Conservation (phyloP, 2,797 vertebrate species). For the Notolabrus celidotus region DNA sequence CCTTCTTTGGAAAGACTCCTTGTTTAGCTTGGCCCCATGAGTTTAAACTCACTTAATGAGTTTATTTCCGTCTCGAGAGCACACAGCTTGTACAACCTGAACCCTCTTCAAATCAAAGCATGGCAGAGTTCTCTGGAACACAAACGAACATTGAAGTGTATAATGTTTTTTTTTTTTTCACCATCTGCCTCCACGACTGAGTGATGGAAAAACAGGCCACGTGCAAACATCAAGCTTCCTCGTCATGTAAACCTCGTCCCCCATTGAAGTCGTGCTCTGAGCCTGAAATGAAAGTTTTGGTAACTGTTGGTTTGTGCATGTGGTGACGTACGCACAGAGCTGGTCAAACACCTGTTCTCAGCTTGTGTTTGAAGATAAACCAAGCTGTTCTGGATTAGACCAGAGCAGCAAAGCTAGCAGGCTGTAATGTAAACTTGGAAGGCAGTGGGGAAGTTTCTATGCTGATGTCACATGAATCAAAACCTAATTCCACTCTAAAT, state of each 20-base stretch:
- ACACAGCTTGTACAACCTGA: conserved; percentile 43
- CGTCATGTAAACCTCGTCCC: conserved; percentile 64
- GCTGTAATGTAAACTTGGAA: no score
- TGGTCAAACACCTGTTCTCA: neutral
- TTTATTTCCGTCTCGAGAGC: conserved; percentile 51
- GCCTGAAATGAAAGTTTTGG: conserved; percentile 22
- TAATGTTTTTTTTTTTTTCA: neutral
- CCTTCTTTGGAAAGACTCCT: conserved; percentile 14
- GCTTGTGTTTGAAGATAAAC: neutral
- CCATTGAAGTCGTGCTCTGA: conserved; percentile 29
- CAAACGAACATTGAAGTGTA: neutral
- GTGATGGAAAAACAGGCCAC: conserved; percentile 43
- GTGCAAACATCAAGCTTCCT: conserved; percentile 60
- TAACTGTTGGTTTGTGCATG: conserved; percentile 9
- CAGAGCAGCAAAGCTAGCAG: no score
- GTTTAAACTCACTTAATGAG: conserved; percentile 45
- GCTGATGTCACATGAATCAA: no score
- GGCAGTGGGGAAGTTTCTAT: no score
- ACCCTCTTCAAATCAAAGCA: conserved; percentile 32
- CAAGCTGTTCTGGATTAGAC: no score
- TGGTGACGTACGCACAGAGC: neutral
- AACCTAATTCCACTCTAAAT: no score
- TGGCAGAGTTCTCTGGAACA: conserved; percentile 14
- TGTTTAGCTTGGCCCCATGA: conserved; percentile 35
- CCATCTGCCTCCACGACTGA: neutral